Percentiles rank a stretch among this genome's conserved stretches.
phyloP scores from a whole-genome alignment of 2,797 vertebrate species.

The Pygocentrus nattereri region DNA sequence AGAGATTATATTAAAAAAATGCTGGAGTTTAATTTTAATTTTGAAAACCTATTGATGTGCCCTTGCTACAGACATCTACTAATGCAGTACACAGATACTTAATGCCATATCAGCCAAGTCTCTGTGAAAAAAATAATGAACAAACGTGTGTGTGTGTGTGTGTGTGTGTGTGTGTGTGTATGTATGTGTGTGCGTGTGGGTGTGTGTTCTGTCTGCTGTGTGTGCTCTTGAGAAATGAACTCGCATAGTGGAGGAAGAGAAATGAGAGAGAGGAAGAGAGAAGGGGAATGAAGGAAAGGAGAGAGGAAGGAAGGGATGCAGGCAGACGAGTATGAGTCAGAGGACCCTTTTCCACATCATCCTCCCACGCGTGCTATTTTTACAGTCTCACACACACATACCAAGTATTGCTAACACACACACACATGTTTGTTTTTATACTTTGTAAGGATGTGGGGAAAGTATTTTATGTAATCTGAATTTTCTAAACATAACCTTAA shows the following conservation, averaged over 20 bases:
- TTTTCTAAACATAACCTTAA: no score
- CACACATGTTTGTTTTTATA: background rate
- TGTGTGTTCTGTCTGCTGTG: background rate
- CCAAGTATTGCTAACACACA: conserved; percentile 31
- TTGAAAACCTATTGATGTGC: background rate
- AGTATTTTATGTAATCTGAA: no score
- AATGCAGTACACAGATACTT: no score
- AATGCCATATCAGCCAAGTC: background rate
- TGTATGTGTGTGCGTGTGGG: background rate
- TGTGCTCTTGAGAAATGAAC: conserved; percentile 12
- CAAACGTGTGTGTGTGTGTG: background rate
- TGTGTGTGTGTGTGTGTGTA: background rate
- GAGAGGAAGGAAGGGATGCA: conserved; percentile 23
- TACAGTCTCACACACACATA: conserved; percentile 53
- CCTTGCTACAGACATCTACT: background rate
- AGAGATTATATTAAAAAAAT: no score
- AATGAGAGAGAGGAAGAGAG: background rate
- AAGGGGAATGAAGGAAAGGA: background rate
- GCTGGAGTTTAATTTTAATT: background rate
- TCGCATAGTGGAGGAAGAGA: background rate
- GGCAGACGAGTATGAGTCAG: conserved; percentile 56
- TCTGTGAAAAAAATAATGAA: background rate
- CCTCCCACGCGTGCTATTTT: conserved; percentile 63
- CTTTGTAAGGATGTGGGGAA: background rate
- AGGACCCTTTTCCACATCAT: conserved; percentile 55